phyloP scores from a whole-genome alignment of 2,888 invertebrate species.

The Acholoe squamosa region DNA sequence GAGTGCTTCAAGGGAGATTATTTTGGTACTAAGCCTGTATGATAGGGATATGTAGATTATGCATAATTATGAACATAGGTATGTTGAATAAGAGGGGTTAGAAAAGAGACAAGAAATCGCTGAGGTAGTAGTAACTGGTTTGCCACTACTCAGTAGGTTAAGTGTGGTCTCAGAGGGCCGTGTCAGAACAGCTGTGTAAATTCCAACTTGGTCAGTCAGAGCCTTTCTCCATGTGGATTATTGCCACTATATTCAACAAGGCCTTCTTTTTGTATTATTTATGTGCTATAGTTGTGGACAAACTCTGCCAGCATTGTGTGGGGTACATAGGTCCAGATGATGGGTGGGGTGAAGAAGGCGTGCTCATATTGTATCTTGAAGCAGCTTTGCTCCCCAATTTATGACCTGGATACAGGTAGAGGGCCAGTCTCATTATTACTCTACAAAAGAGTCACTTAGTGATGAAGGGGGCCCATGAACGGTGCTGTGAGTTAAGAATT shows the following conservation, averaged over 20 bases:
- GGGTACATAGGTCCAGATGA: too few species aligned
- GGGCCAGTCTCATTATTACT: background rate
- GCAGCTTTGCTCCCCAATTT: background rate
- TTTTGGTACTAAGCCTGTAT: conserved; percentile 53
- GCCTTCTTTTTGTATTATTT: conserved; percentile 32
- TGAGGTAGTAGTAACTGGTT: conserved; percentile 47
- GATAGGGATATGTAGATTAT: conserved; percentile 5
- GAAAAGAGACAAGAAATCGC: background rate
- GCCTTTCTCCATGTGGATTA: conserved; percentile 27
- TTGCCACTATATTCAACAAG: conserved; percentile 31
- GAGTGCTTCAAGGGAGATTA: conserved; percentile 50
- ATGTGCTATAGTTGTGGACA: conserved; percentile 45
- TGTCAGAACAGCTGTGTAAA: background rate
- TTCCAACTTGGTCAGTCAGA: background rate
- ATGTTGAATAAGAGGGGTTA: background rate
- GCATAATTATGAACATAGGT: background rate
- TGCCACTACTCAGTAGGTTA: conserved; percentile 47
- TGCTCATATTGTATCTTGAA: conserved; percentile 20
- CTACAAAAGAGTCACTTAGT: background rate
- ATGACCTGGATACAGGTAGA: background rate
- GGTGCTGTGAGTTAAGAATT: conserved; percentile 29
- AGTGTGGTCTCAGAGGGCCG: background rate
- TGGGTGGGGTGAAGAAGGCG: background rate
- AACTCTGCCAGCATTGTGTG: background rate
- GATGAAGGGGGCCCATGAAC: background rate